Conservation (phyloP, 1,140 invertebrate species). For the Colletes gigas region DNA sequence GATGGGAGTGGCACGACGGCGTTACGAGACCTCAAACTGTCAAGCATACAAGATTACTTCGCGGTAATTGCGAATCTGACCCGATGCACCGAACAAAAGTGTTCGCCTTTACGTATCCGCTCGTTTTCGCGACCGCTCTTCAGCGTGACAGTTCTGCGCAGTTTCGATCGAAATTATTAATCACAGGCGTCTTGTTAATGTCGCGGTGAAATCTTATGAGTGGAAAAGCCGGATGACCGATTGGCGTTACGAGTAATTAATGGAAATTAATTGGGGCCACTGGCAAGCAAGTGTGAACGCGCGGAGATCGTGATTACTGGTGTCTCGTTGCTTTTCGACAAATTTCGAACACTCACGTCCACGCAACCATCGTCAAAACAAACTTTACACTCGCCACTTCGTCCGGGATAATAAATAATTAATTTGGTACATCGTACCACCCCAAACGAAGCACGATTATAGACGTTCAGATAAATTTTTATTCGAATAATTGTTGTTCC, state of each 20-base stretch:
- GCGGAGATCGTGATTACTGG: neutral
- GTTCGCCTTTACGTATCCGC: neutral
- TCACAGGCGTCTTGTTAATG: slow-evolving; percentile 54
- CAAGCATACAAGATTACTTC: slow-evolving; percentile 29
- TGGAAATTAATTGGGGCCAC: slow-evolving; percentile 60
- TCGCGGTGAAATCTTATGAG: slow-evolving; percentile 30
- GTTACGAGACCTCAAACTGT: slow-evolving; percentile 26
- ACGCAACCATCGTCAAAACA: neutral
- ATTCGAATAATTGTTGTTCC: too few species aligned
- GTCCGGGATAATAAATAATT: neutral
- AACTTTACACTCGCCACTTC: neutral
- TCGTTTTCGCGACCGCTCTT: neutral
- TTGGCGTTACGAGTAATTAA: slow-evolving; percentile 29
- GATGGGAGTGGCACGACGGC: neutral
- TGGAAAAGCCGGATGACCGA: slow-evolving; percentile 45
- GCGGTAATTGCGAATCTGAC: slow-evolving; percentile 1
- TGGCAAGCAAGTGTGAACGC: slow-evolving; percentile 69
- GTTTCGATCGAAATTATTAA: slow-evolving; percentile 51
- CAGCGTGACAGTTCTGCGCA: slow-evolving; percentile 19
- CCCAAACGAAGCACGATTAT: too few species aligned
- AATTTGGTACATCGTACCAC: too few species aligned
- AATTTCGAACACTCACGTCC: neutral
- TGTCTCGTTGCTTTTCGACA: slow-evolving; percentile 19
- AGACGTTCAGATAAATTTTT: too few species aligned
- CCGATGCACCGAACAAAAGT: neutral